Evolutionary conservation across 2,888 invertebrate genomes (phyloP).

Genomic region (Agrochola lychnidis): DNA sequence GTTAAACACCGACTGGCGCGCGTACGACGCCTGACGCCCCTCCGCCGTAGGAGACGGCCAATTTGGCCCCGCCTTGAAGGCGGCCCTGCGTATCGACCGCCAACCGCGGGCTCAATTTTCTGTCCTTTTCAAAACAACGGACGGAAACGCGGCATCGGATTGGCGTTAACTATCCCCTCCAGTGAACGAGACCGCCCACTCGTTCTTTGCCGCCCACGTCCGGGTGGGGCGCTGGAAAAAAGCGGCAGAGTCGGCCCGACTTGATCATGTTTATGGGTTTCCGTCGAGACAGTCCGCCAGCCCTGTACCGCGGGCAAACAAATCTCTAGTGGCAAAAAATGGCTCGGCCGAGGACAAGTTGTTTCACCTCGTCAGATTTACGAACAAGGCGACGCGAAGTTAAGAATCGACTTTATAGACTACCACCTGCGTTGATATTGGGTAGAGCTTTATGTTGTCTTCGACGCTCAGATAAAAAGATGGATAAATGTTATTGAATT

Average conservation of each 20-base stretch:
- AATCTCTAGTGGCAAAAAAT: slow-evolving; percentile 90
- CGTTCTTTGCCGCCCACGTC: slow-evolving; percentile 76
- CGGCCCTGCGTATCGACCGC: slow-evolving; percentile 73
- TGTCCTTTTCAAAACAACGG: slow-evolving; percentile 82
- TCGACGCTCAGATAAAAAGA: slow-evolving; percentile 31
- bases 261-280: slow-evolving; percentile 90
- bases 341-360: slow-evolving; percentile 87
- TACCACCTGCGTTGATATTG: slow-evolving; percentile 66
- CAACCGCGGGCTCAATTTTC: slow-evolving; percentile 81
- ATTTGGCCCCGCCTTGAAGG: slow-evolving; percentile 81
- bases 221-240: slow-evolving; percentile 85
- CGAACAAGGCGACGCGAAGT: slow-evolving; percentile 79
- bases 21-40: slow-evolving; percentile 87
- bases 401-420: slow-evolving; percentile 76
- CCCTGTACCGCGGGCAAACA: slow-evolving; percentile 86
- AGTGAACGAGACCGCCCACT: slow-evolving; percentile 71
- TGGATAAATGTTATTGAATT: slow-evolving; percentile 37
- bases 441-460: slow-evolving; percentile 53
- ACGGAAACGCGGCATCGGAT: slow-evolving; percentile 71
- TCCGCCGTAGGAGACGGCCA: slow-evolving; percentile 88
- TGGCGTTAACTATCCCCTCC: slow-evolving; percentile 82
- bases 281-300: slow-evolving; percentile 88
- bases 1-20: slow-evolving; percentile 89
- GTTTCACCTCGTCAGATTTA: slow-evolving; percentile 89
- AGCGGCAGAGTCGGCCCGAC: slow-evolving; percentile 87